Percentiles rank a stretch among this genome's conserved stretches.
Evolutionary conservation across 1,140 invertebrate species (phyloP).

Genomic region (Gonioctena quinquepunctata): DNA sequence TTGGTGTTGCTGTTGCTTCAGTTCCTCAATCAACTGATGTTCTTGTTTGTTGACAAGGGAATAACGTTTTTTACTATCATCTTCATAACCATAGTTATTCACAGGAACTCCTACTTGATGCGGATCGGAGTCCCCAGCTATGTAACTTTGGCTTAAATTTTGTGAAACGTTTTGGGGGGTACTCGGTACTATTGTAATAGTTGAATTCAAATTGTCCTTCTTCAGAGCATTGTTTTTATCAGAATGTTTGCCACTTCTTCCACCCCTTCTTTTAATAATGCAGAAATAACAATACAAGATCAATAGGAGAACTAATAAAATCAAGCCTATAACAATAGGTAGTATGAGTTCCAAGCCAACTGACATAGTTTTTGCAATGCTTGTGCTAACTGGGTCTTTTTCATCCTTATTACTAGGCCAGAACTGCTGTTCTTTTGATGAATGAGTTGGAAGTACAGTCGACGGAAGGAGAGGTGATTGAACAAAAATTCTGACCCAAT

Average conservation of each 20-base stretch:
- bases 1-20: constrained; percentile 52
- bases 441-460: constrained; percentile 50
- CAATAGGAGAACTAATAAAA: constrained; percentile 53
- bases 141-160: constrained; percentile 42
- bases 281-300: constrained; percentile 59
- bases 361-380: constrained; percentile 43
- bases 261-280: constrained; percentile 47
- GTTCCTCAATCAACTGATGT: constrained; percentile 54
- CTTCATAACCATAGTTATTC: constrained; percentile 52
- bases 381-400: constrained; percentile 38
- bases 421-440: constrained; percentile 47
- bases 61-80: constrained; percentile 58
- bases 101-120: constrained; percentile 55
- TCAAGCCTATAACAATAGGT: constrained; percentile 54
- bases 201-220: constrained; percentile 49
- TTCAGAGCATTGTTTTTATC: constrained; percentile 41
- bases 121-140: constrained; percentile 47
- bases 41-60: constrained; percentile 57
- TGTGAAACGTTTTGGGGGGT: constrained; percentile 40
- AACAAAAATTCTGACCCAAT: constrained; percentile 60
- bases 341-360: constrained; percentile 55
- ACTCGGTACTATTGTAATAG: constrained; percentile 53
- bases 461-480: constrained; percentile 59
- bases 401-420: constrained; percentile 44
- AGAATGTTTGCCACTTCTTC: constrained; percentile 37